Evolutionary conservation across 2,113 vertebrate species (phyloP).

Genomic region (Eolophus roseicapilla): DNA sequence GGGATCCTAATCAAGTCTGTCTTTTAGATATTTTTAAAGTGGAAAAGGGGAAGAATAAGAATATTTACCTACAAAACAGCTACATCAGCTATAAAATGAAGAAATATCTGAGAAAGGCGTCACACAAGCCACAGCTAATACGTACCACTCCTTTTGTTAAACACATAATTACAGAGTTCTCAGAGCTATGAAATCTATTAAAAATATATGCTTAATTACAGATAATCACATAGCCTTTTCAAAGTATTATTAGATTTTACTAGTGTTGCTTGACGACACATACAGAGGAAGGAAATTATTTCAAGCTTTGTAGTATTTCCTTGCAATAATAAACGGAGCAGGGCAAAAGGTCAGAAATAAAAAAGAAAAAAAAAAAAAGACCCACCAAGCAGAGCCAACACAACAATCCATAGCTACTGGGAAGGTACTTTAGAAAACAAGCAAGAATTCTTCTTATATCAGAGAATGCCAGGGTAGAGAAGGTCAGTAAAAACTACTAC

Average conservation of each 20-base stretch:
- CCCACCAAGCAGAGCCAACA: neutral
- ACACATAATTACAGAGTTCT: neutral
- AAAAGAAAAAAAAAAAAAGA: neutral
- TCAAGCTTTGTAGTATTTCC: neutral
- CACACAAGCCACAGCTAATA: neutral
- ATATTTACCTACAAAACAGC: neutral
- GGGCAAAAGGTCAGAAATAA: neutral
- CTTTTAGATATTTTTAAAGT: neutral
- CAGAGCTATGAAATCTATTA: neutral
- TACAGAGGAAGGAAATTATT: neutral
- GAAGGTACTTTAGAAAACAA: neutral
- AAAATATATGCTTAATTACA: neutral
- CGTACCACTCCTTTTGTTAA: neutral
- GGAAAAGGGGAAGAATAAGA: neutral
- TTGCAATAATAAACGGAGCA: neutral
- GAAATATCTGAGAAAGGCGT: neutral
- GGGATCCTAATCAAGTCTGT: neutral
- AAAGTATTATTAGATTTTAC: neutral
- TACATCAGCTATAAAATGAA: neutral
- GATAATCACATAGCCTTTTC: neutral
- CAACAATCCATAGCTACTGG: neutral
- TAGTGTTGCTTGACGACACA: neutral
- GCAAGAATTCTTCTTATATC: rapidly evolving
- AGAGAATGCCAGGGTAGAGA: neutral
- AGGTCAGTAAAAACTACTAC: neutral